These are phyloP conservation scores for Lucinisca nassula DNA, from an alignment of 2,888 invertebrate species.

Conservation along the genomic window DNA sequence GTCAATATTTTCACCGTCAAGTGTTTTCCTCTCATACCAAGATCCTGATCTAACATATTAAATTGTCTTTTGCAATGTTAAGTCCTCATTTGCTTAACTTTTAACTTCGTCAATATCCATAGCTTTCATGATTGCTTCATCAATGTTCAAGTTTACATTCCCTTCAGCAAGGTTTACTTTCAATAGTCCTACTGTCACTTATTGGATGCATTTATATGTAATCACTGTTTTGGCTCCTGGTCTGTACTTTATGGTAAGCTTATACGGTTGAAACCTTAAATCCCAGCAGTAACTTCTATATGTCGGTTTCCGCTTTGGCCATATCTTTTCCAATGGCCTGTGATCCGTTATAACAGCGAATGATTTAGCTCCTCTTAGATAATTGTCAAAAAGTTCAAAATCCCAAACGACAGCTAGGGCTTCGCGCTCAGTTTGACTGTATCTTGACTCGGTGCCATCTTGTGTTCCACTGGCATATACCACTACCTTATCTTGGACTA, in stretches of 20 bases:
- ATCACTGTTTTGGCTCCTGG: constrained; percentile 75
- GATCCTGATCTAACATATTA: constrained; percentile 37
- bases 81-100: constrained; percentile 50
- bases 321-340: constrained; percentile 65
- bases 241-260: constrained; percentile 60
- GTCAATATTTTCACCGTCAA: constrained; percentile 48
- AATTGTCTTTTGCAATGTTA: constrained; percentile 62
- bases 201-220: constrained; percentile 70
- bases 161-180: constrained; percentile 69
- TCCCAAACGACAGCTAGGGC: constrained; percentile 75
- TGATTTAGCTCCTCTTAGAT: constrained; percentile 63
- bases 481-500: neutral
- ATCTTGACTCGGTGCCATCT: constrained; percentile 63
- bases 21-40: constrained; percentile 55
- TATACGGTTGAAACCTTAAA: constrained; percentile 67
- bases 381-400: constrained; percentile 69
- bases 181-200: neutral
- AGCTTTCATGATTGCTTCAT: constrained; percentile 62
- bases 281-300: constrained; percentile 69
- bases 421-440: constrained; percentile 75
- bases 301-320: constrained; percentile 52
- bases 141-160: constrained; percentile 68
- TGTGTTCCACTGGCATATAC: constrained; percentile 70
- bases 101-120: constrained; percentile 72
- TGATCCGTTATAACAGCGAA: constrained; percentile 75